Base-by-base conservation (phyloP, 2,888 invertebrate genomes). In the Rosalia funebris region DNA sequence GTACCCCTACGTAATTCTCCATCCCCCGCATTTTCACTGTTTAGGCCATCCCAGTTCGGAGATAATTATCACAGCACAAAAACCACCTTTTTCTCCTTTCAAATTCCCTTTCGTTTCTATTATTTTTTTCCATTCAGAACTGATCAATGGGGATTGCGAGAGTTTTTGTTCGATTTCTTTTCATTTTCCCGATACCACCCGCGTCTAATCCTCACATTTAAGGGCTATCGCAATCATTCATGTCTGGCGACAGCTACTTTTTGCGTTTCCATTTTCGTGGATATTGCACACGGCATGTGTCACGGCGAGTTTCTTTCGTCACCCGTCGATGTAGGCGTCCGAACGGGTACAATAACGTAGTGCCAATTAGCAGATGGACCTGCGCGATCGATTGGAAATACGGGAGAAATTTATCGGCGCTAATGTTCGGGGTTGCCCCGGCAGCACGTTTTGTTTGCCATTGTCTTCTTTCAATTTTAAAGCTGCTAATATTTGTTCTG, bases 271-370 rank as follows among this genome's bases (percentile, higher is more conserved):
- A 39, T 41, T 31, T 34, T 36, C 19, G 7, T 41, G 37, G 39
- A 25, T 36, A 50, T 31, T 25, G 41, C 10, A 25, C 16, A 16
- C 41, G 52, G 41, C 52, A 39, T 37, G 19, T 50, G 52, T 41
- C 52, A 14, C 32, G 32, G 50, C 50, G 20, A 2, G 20, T 50
- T 52, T 41, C 41, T 39, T 52, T 47, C 34, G 31, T 50, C 50
- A 37, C 37, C 20, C 17, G 50, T 37, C 39, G 50, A 50, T 50
- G 17, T 25, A 19, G 37, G 11, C 37, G 14, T 4, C 39, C 37
- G 11, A 52, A n/a, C 34, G 2, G 34, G 10, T 2, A 5, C 34
- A 11, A 5, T n/a, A 11, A 7, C 3, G 25, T 5, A 25, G 3
- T 25, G 25, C 9, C 25, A 9, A 25, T 5, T 25, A 25, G 25